A percentile compares a stretch with the other conserved stretches of the same genome.
These are phyloP conservation scores for Leptothorax acervorum DNA, from an alignment of 2,888 invertebrate species.

Conservation along the genomic window DNA sequence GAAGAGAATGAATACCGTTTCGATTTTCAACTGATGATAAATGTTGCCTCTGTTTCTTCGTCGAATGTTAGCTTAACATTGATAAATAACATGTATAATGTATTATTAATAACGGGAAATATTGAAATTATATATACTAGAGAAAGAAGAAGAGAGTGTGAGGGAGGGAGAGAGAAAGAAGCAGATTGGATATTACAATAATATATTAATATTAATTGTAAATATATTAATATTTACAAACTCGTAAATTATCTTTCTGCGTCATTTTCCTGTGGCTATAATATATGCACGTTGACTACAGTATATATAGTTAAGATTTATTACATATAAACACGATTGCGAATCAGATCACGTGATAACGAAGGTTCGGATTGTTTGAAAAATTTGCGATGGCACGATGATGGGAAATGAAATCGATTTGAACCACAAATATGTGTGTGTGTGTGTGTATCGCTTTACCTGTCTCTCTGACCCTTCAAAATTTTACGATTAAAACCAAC, in stretches of 20 bases:
- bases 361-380: slow-evolving; percentile 42
- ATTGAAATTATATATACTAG: no score
- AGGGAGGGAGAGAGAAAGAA: neutral
- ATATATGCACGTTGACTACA: neutral
- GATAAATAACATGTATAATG: neutral
- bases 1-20: slow-evolving; percentile 5
- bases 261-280: neutral
- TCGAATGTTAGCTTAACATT: neutral
- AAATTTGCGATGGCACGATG: slow-evolving; percentile 1
- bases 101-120: neutral
- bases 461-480: slow-evolving; percentile 37
- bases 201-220: neutral
- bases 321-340: neutral
- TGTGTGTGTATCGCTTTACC: slow-evolving; percentile 12
- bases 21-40: neutral
- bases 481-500: slow-evolving; percentile 57
- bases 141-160: neutral
- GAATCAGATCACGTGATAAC: neutral
- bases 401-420: slow-evolving; percentile 64
- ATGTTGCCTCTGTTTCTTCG: neutral
- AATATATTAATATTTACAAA: neutral
- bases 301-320: neutral
- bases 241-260: neutral
- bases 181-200: neutral
- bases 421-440: slow-evolving; percentile 6